Evolutionary conservation across 1,140 invertebrate genomes (phyloP).

Genomic region (Nebria ingens): DNA sequence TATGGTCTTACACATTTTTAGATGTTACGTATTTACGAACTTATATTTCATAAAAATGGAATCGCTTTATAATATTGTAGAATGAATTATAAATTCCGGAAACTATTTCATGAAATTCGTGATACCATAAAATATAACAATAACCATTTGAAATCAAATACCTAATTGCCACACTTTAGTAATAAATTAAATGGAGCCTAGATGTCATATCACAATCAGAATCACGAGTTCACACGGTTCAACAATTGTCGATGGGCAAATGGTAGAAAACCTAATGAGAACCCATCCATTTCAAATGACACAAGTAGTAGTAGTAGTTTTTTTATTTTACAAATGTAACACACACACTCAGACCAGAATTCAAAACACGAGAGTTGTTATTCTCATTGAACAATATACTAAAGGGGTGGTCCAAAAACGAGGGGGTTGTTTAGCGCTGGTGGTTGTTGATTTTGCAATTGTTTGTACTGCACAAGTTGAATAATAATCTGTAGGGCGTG

Average conservation of each 20-base stretch:
- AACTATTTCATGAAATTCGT: too few species aligned
- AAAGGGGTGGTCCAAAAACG: neutral
- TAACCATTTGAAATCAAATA: too few species aligned
- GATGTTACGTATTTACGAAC: too few species aligned
- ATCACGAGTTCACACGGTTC: slow-evolving; percentile 24
- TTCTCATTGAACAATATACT: neutral
- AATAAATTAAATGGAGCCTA: neutral
- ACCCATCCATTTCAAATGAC: slow-evolving; percentile 27
- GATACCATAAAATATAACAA: too few species aligned
- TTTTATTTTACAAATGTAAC: slow-evolving; percentile 20
- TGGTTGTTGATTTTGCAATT: neutral
- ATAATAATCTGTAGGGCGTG: neutral
- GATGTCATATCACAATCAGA: slow-evolving; percentile 20
- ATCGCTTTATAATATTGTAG: too few species aligned
- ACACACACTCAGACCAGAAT: neutral
- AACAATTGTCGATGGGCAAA: slow-evolving; percentile 20
- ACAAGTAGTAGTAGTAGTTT: slow-evolving; percentile 24
- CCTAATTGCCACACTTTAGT: neutral
- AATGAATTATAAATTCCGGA: too few species aligned
- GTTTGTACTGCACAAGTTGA: neutral
- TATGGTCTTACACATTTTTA: too few species aligned
- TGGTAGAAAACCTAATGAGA: slow-evolving; percentile 27
- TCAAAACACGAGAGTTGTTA: neutral
- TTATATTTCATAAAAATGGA: too few species aligned
- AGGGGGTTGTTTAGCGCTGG: neutral